Percentiles rank a stretch among this genome's conserved stretches.
Conservation (phyloP, 1,140 invertebrate species). For the Drosophila ohnishii region DNA sequence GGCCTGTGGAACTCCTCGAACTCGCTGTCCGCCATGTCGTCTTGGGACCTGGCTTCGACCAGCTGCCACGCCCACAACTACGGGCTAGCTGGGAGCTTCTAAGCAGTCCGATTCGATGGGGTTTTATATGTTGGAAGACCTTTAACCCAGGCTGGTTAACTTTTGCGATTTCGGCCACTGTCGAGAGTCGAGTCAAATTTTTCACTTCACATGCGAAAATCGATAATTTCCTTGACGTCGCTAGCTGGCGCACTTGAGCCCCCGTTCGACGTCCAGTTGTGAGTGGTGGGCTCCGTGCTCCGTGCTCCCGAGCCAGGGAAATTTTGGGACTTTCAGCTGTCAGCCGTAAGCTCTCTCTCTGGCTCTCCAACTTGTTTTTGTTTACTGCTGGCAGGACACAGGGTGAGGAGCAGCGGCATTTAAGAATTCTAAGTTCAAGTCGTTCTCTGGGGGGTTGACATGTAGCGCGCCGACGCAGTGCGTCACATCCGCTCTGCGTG, state of each 20-base stretch:
- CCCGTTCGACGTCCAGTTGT: conserved; percentile 62
- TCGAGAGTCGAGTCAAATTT: conserved; percentile 40
- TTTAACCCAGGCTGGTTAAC: not conserved
- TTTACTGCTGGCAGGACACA: conserved; percentile 57
- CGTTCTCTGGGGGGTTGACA: conserved; percentile 53
- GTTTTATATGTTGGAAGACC: not conserved
- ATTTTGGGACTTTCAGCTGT: conserved; percentile 58
- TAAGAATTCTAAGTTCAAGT: not conserved
- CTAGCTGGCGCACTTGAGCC: conserved; percentile 46
- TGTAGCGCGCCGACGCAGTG: conserved; percentile 54
- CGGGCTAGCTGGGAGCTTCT: conserved; percentile 12
- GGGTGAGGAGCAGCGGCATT: conserved; percentile 28
- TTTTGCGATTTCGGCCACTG: not conserved
- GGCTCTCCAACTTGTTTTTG: conserved; percentile 71
- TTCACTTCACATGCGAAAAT: conserved; percentile 73
- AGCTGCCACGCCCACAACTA: conserved; percentile 59
- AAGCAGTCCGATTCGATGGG: not conserved
- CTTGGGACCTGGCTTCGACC: conserved; percentile 14
- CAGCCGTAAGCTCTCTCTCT: conserved; percentile 47
- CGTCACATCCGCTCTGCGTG: conserved; percentile 15
- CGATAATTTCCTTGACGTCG: conserved; percentile 80
- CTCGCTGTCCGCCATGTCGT: conserved; percentile 92
- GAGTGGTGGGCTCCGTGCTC: conserved; percentile 38
- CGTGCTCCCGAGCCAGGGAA: conserved; percentile 42
- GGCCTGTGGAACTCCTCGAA: conserved; percentile 95